Evolutionary conservation across 2,113 vertebrate genomes (phyloP), one percentile per base, ranked within the genome.

Genomic region (Proterorhinus semilunaris): DNA sequence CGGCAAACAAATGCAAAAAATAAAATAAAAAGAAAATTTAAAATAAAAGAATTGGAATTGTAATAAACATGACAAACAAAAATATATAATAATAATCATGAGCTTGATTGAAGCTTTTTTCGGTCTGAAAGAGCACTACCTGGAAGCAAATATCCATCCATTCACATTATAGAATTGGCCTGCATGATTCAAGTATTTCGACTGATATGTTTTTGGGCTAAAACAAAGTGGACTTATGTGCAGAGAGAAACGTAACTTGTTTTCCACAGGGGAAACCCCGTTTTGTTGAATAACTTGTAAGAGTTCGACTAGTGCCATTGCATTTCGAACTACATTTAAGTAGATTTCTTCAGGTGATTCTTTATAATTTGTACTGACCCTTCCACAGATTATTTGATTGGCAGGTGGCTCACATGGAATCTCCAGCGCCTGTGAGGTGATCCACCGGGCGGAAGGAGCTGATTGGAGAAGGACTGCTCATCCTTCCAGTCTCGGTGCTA

Each of bases 101-200:
- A 95, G 94, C 95, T 94, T 91, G 89, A 92, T 91, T 94, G 92
- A 95, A 92, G 92, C 92, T 94, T 94, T 92, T 92, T 93, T 89
- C 86, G 80, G 87, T 90, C 83, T 88, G 88, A 94, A 94, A 95
- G 94, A 96, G 95, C 95, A 95, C 96, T 95, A 95, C 93, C 94
- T 95, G 96, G 96, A 97, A 96, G 96, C 97, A 95, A 96, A 95
- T 94, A 96, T 95, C 94, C 95, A 96, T 96, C 94, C 92, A 92
- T 99, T 99, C 97, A 98, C 97, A 98, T 98, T 99, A 96, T 98
- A 95, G 93, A 95, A 96, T 98, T 98, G 96, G 96, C 98, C 96
- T 98, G 96, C 95, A 96, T 96, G 96, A 99, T 99, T 99, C 98
- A 99, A 99, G 98, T 99, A 99, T 99, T 98, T 93, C 93, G 95